These are phyloP conservation scores for Unio pictorum DNA, from an alignment of 2,888 invertebrate genomes.

Conservation along the genomic window DNA sequence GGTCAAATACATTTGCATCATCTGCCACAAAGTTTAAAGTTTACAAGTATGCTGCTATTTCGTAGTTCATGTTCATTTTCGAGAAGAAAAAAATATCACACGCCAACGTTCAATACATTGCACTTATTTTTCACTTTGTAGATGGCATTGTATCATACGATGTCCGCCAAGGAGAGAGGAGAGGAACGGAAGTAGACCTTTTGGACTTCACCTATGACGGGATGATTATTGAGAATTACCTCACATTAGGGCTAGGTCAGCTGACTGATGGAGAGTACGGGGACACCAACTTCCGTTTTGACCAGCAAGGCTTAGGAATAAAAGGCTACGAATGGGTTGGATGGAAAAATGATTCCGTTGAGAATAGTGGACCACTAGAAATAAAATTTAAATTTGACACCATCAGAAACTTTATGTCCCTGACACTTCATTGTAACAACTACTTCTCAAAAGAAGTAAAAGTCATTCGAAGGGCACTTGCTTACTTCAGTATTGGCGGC, in stretches of 20 bases:
- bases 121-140: conserved; percentile 66
- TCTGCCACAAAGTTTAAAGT: too few species aligned
- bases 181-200: conserved; percentile 85
- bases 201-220: conserved; percentile 91
- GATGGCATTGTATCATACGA: conserved; percentile 89
- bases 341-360: conserved; percentile 80
- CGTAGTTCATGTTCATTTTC: too few species aligned
- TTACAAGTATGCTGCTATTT: too few species aligned
- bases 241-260: conserved; percentile 87
- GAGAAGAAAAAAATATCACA: too few species aligned
- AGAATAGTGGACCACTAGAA: conserved; percentile 80
- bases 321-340: conserved; percentile 90
- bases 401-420: conserved; percentile 87
- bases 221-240: conserved; percentile 73
- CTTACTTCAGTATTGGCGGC: conserved; percentile 85
- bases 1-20: too few species aligned
- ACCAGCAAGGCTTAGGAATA: conserved; percentile 77
- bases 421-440: conserved; percentile 88
- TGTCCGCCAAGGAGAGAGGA: conserved; percentile 90
- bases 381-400: conserved; percentile 90
- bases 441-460: conserved; percentile 87
- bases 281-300: conserved; percentile 81
- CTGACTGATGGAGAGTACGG: conserved; percentile 86
- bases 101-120: too few species aligned
- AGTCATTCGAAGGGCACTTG: conserved; percentile 86